These are phyloP conservation scores for Lagorchestes hirsutus DNA, from an alignment of 2,797 vertebrate genomes.

Conservation along the genomic window DNA sequence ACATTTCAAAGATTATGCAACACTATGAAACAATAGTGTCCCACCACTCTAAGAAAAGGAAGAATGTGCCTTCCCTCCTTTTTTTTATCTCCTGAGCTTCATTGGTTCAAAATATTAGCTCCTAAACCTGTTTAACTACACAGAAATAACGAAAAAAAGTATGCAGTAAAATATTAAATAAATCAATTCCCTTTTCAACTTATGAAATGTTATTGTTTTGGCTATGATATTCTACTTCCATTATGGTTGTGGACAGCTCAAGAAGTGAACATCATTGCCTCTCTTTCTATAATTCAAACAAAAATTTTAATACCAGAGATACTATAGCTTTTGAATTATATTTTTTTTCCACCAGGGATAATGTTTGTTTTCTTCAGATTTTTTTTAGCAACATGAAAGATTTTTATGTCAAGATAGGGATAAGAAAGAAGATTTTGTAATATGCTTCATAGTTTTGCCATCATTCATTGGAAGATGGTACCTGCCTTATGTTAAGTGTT, in stretches of 20 bases:
- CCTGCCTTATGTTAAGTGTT: neutral
- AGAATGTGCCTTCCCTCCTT: neutral
- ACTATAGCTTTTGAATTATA: neutral
- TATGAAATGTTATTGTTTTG: neutral
- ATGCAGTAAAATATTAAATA: neutral
- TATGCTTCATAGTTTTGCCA: neutral
- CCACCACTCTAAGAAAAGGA: neutral
- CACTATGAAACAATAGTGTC: neutral
- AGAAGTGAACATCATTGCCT: neutral
- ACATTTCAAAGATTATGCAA: neutral
- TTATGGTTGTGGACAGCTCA: neutral
- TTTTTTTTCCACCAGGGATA: neutral
- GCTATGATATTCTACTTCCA: neutral
- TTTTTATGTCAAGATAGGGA: slow-evolving; percentile 2
- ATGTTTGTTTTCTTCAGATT: slow-evolving; percentile 21
- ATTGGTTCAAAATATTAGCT: neutral
- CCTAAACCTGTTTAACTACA: neutral
- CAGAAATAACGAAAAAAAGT: neutral
- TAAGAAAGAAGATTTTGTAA: neutral
- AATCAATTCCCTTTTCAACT: neutral
- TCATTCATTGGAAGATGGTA: neutral
- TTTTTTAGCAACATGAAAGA: slow-evolving; percentile 26
- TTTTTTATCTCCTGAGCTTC: neutral
- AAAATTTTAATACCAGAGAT: neutral
- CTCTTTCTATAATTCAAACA: neutral